Evolutionary conservation across 2,888 invertebrate species (phyloP).

Genomic region (Julus scandinavius): DNA sequence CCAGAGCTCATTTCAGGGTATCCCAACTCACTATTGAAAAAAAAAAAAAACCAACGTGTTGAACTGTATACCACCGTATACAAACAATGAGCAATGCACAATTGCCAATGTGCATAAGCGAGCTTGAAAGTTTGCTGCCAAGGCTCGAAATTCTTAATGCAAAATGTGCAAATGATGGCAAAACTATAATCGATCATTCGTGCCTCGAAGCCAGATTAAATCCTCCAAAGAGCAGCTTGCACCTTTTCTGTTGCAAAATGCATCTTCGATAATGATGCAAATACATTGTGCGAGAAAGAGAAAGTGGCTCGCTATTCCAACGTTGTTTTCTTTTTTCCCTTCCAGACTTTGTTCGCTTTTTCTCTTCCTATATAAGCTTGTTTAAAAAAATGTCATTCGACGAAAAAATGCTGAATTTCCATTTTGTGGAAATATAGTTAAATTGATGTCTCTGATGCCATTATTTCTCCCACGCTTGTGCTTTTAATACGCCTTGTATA

Average conservation of each 20-base stretch:
- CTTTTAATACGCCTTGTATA: neutral
- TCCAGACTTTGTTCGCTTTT: neutral
- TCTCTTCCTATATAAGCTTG: neutral
- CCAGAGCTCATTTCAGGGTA: conserved; percentile 15
- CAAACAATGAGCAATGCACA: neutral
- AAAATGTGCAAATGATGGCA: conserved; percentile 50
- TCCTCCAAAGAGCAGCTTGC: conserved; percentile 44
- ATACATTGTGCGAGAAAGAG: neutral
- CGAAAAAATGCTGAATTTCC: conserved; percentile 39
- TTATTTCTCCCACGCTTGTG: conserved; percentile 9
- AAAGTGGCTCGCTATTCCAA: neutral
- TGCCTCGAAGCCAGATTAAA: conserved; percentile 49
- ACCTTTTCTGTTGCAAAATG: conserved; percentile 34
- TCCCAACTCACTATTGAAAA: neutral
- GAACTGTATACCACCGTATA: neutral
- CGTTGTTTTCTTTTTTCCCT: neutral
- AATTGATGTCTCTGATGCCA: neutral
- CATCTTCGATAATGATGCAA: conserved; percentile 44
- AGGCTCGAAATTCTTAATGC: conserved; percentile 28
- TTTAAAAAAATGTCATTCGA: conserved; percentile 4
- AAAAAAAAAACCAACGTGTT: conserved; percentile 39
- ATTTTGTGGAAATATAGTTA: conserved; percentile 36
- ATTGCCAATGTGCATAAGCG: neutral
- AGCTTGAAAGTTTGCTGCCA: neutral
- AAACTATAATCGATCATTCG: conserved; percentile 51